Base-by-base conservation (phyloP, 2,797 vertebrate species). In the Remorina albescens region DNA sequence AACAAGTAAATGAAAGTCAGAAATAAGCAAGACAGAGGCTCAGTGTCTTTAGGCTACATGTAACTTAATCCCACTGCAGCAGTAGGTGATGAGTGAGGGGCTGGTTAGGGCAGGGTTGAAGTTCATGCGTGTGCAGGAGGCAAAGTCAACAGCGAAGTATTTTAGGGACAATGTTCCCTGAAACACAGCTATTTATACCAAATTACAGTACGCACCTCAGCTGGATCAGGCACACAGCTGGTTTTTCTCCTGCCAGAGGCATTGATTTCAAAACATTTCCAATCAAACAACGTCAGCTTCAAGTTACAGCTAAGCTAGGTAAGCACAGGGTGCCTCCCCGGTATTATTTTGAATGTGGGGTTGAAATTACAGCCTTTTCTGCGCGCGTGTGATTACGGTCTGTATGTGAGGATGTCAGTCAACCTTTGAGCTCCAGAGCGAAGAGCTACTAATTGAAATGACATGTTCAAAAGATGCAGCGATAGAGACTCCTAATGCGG, bases 161-260 rank as follows among this genome's bases (percentile, higher is more conserved):
- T 90, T 89, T 78, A 59, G 64, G 72, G 67, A 63, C n/a, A 56
- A 74, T 78, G 59, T 88, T 86, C 82, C 78, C 74, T 15, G 71
- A 88, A 88, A 88, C 23, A 62, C 19, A 1, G 49, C 87, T 90
- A 86, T 91, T 90, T 91, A 82, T 90, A 88, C 76, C 83, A 88
- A 92, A 93, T 89, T 92, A 92, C 83, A 91, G 88, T 71, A 59
- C 74, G 84, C 79, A 81, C 83, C 81, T 85, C 82, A 53, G 77
- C 66, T 19, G 5, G 39, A 11, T 64, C 18, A n/a, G 67, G 78
- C 11, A 12, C 19, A 2, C 77, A 61, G 85, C 80, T 71, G 86
- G 55, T 64, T 82, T n/a, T 59, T 68, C 80, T 83, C 39, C 13
- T 74, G 74, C 86, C 84, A 76, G 73, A 58, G 64, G 76, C 87